Conservation (phyloP, 1,140 invertebrate species). For the Lordiphosa mommai region DNA sequence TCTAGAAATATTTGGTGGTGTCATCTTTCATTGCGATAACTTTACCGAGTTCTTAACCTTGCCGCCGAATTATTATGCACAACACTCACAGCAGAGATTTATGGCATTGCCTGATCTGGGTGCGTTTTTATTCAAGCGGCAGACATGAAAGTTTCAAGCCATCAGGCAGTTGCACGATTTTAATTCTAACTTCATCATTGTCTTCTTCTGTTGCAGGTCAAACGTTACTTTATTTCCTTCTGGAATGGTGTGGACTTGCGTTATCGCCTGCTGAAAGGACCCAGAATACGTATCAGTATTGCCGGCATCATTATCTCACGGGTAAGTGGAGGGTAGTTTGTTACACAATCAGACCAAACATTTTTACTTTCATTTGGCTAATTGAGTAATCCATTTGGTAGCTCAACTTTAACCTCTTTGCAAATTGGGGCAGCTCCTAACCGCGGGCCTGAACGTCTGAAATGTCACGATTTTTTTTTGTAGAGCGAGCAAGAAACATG, state of each 20-base stretch:
- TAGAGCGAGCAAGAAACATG: slow-evolving; percentile 31
- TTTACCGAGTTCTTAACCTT: too few relatives aligned
- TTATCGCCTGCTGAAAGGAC: slow-evolving; percentile 94
- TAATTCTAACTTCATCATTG: neutral
- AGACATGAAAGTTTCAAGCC: slow-evolving; percentile 36
- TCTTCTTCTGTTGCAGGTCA: slow-evolving; percentile 84
- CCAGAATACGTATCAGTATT: slow-evolving; percentile 95
- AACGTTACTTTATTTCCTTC: slow-evolving; percentile 96
- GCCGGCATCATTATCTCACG: slow-evolving; percentile 97
- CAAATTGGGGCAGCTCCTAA: slow-evolving; percentile 40
- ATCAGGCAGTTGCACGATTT: slow-evolving; percentile 9
- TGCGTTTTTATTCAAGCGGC: slow-evolving; percentile 24
- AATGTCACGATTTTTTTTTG: slow-evolving; percentile 58
- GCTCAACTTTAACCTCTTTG: slow-evolving; percentile 50
- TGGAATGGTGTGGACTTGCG: slow-evolving; percentile 97
- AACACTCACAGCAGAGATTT: slow-evolving; percentile 42
- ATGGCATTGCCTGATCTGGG: slow-evolving; percentile 21
- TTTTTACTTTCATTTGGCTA: slow-evolving; percentile 39
- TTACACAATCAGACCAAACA: slow-evolving; percentile 21
- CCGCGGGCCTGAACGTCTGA: slow-evolving; percentile 16
- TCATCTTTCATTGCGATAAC: too few relatives aligned
- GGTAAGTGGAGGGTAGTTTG: slow-evolving; percentile 82
- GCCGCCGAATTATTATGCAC: slow-evolving; percentile 39
- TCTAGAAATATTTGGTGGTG: too few relatives aligned
- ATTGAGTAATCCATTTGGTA: slow-evolving; percentile 59